A percentile compares a stretch with the other conserved stretches of the same genome.
Evolutionary conservation across 2,113 vertebrate species (phyloP).

Genomic region (Lagenorhynchus albirostris): DNA sequence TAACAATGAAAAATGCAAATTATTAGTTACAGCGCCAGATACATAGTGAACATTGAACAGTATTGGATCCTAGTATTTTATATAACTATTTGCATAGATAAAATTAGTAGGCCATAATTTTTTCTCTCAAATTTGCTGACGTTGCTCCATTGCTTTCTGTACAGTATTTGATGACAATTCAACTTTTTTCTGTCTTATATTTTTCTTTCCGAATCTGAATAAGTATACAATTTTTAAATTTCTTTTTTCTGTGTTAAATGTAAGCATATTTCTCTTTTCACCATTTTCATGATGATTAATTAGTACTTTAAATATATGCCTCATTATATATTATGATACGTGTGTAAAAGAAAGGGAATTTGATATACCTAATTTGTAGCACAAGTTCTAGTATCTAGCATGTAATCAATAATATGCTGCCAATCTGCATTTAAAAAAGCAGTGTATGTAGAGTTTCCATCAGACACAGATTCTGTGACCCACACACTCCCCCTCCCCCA

Average conservation of each 20-base stretch:
- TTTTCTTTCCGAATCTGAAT: neutral
- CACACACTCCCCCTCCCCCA: neutral
- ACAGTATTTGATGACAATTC: neutral
- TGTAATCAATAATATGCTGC: neutral
- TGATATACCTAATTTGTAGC: neutral
- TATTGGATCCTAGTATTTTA: neutral
- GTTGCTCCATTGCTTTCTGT: neutral
- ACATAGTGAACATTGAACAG: neutral
- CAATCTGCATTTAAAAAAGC: neutral
- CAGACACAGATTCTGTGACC: neutral
- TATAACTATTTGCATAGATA: neutral
- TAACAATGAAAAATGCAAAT: neutral
- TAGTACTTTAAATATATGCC: neutral
- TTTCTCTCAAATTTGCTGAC: neutral
- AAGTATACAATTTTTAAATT: neutral
- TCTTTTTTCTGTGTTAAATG: neutral
- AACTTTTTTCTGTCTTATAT: neutral
- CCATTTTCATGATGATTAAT: neutral
- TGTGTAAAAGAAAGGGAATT: neutral
- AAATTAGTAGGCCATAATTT: neutral
- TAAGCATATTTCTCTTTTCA: neutral
- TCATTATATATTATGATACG: neutral
- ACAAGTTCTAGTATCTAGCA: neutral
- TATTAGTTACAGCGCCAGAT: neutral
- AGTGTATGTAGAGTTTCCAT: neutral